A percentile compares a stretch with the other conserved stretches of the same genome.
Conservation (phyloP, 2,797 vertebrate genomes). For the Nyctalus aviator region DNA sequence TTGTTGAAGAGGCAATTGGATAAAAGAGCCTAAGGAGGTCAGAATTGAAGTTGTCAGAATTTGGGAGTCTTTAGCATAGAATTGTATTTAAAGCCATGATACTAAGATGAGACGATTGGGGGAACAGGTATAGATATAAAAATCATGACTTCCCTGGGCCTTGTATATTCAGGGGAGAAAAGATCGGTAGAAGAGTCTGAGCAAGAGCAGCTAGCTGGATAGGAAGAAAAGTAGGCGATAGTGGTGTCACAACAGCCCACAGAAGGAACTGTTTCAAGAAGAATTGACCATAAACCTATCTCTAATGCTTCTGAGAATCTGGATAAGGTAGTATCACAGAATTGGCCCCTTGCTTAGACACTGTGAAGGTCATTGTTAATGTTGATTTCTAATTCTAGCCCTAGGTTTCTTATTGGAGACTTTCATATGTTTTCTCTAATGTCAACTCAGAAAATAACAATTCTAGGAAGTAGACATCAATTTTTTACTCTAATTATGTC, state of each 20-base stretch:
- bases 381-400: neutral
- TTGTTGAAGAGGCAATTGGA: neutral
- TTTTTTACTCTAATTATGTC: neutral
- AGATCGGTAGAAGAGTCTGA: neutral
- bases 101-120: neutral
- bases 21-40: neutral
- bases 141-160: neutral
- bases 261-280: neutral
- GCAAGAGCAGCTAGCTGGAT: neutral
- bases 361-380: neutral
- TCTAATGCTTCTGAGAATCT: neutral
- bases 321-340: neutral
- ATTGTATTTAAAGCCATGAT: neutral
- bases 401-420: neutral
- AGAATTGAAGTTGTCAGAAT: neutral
- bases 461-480: neutral
- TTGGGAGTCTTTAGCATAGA: neutral
- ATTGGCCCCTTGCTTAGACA: neutral
- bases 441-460: neutral
- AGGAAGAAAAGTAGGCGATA: neutral
- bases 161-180: neutral
- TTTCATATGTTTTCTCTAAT: slow-evolving; percentile 8
- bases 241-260: neutral
- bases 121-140: neutral
- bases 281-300: neutral